These are phyloP conservation scores for Platycheirus rosarum DNA, from an alignment of 2,888 invertebrate genomes.

Conservation along the genomic window DNA sequence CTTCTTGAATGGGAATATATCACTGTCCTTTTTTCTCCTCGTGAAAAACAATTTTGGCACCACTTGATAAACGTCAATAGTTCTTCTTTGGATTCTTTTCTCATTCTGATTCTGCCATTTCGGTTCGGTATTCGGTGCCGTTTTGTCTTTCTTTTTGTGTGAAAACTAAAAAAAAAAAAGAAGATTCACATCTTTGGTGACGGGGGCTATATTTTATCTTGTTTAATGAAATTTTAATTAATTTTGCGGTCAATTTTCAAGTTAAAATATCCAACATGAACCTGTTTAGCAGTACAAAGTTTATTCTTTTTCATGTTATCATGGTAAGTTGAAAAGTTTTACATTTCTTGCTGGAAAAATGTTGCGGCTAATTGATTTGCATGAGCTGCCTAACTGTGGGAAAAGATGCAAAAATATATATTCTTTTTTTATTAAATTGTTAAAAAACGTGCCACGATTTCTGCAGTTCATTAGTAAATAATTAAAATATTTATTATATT, in stretches of 20 bases:
- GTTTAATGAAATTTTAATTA: conserved; percentile 61
- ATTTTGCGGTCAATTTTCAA: conserved; percentile 27
- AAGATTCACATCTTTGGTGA: conserved; percentile 38
- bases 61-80: conserved; percentile 50
- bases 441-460: conserved; percentile 66
- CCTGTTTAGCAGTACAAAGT: conserved; percentile 77
- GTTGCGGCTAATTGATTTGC: conserved; percentile 44
- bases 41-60: conserved; percentile 40
- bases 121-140: neutral
- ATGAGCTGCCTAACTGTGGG: conserved; percentile 15
- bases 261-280: conserved; percentile 75
- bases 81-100: neutral
- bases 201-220: conserved; percentile 56
- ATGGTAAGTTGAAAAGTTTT: conserved; percentile 76
- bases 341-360: conserved; percentile 7
- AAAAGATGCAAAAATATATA: conserved; percentile 22
- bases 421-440: conserved; percentile 33
- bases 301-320: conserved; percentile 76
- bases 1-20: no score
- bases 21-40: no score
- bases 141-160: conserved; percentile 21
- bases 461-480: conserved; percentile 29
- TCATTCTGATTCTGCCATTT: no score
- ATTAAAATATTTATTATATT: neutral
- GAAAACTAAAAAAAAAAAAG: conserved; percentile 37